Evolutionary conservation across 2,113 vertebrate genomes (phyloP), one percentile per base, ranked within the genome.

Genomic region (Cryptotis parvus): DNA sequence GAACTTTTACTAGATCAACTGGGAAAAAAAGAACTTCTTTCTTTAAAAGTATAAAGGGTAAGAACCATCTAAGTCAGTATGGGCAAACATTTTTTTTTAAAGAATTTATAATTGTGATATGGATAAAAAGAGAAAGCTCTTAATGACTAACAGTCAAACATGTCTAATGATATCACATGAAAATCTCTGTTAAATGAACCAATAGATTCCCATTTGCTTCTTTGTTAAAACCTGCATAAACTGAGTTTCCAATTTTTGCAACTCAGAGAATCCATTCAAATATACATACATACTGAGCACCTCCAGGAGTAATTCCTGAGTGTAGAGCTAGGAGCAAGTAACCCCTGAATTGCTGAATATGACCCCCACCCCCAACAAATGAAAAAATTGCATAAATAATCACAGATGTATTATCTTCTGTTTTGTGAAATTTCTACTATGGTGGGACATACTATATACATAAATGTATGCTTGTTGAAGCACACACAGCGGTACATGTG

Each of bases 391-490:
- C 22, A 27, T n/a, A 11, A 18, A 75, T 39, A 52, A 1, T 14
- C 70, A 63, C 7, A 70, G 14, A 49, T 1, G 69, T 52, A 58
- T 72, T 82, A 79, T 70, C 27, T 70, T 43, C 55, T 85, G 20
- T 61, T 94, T 65, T 63, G 9, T 83, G 6, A 92, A 63, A 33
- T 45, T 70, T 89, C 77, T n/a, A 29, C 43, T 55, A 29, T 43
- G 69, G 4, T 26, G 76, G 49, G 39, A 41, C 27, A 5, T 35
- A 39, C 78, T 31, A 68, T 33, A 69, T n/a, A 70, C n/a, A 70
- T 35, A 37, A 37, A 24, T 37, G 33, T 37, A 31, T 31, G 6
- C 27, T 29, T 65, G 26, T 65, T 24, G 18, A 7, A 11, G 45
- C 26, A 41, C 29, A 66, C 37, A 69, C 26, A 45, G 20, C 14